Conservation (phyloP, 1,140 invertebrate species). For the Pristionchus pacificus region DNA sequence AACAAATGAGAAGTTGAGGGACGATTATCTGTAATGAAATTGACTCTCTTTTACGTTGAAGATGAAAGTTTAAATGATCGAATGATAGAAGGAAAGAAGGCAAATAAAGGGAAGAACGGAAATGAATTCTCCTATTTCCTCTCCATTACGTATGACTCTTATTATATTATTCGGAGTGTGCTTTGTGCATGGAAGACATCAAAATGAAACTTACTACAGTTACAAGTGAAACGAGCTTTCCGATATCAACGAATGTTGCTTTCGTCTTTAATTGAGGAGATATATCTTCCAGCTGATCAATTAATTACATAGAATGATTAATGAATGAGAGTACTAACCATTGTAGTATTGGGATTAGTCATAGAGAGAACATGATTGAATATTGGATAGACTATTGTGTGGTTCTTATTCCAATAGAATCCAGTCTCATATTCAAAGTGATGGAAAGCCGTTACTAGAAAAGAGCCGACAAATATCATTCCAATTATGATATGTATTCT, state of each 20-base stretch:
- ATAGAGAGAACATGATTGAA: neutral
- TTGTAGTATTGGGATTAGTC: neutral
- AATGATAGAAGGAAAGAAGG: too few species aligned
- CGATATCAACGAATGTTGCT: neutral
- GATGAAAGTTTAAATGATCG: too few species aligned
- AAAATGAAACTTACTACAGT: neutral
- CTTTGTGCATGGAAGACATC: too few species aligned
- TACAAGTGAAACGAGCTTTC: neutral
- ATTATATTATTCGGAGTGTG: too few species aligned
- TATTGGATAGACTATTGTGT: neutral
- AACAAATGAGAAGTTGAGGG: neutral
- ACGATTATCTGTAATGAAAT: neutral
- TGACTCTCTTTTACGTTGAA: too few species aligned
- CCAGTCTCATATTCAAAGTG: neutral
- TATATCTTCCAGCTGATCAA: neutral
- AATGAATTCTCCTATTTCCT: neutral
- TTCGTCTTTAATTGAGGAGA: neutral
- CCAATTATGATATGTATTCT: neutral
- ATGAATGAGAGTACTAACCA: neutral
- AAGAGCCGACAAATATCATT: neutral
- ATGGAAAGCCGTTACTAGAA: neutral
- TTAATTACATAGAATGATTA: too few species aligned
- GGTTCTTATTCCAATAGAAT: neutral
- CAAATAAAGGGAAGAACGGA: too few species aligned
- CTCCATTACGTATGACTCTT: neutral